Evolutionary conservation across 2,888 invertebrate genomes (phyloP).

Genomic region (Lottia scabra): DNA sequence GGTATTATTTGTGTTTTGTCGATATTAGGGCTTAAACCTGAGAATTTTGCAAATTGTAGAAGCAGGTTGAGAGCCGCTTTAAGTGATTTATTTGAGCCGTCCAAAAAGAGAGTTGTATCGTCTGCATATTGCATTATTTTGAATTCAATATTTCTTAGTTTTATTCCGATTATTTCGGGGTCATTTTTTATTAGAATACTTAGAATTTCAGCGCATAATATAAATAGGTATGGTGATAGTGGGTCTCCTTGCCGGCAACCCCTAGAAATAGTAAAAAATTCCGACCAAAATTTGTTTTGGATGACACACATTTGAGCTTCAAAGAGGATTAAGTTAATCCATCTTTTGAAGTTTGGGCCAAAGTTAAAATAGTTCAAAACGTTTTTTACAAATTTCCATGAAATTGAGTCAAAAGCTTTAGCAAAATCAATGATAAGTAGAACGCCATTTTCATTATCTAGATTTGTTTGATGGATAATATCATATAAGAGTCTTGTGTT

Average conservation of each 20-base stretch:
- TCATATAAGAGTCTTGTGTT: slow-evolving; percentile 4
- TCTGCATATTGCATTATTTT: slow-evolving; percentile 16
- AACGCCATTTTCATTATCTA: not conserved
- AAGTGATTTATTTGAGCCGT: slow-evolving; percentile 9
- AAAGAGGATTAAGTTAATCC: not conserved
- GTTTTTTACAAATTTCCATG: not conserved
- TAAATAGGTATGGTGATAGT: not conserved
- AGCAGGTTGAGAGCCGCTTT: not conserved
- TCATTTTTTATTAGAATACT: slow-evolving; percentile 8
- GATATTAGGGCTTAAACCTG: slow-evolving; percentile 7
- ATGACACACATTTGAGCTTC: not conserved
- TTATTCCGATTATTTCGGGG: slow-evolving; percentile 10
- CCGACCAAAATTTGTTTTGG: not conserved
- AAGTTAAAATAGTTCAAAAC: slow-evolving; percentile 6
- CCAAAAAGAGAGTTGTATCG: slow-evolving; percentile 13
- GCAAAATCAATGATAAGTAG: slow-evolving; percentile 9
- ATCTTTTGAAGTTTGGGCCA: no score
- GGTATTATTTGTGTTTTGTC: slow-evolving; percentile 6
- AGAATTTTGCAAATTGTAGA: no score
- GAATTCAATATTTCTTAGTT: slow-evolving; percentile 5
- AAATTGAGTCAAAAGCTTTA: slow-evolving; percentile 7
- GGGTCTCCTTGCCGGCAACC: slow-evolving; percentile 22
- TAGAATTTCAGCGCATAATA: slow-evolving; percentile 5
- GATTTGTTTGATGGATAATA: slow-evolving; percentile 3
- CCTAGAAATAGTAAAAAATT: no score